Evolutionary conservation across 1,140 invertebrate species (phyloP).

Genomic region (Protaetia brevitarsis): DNA sequence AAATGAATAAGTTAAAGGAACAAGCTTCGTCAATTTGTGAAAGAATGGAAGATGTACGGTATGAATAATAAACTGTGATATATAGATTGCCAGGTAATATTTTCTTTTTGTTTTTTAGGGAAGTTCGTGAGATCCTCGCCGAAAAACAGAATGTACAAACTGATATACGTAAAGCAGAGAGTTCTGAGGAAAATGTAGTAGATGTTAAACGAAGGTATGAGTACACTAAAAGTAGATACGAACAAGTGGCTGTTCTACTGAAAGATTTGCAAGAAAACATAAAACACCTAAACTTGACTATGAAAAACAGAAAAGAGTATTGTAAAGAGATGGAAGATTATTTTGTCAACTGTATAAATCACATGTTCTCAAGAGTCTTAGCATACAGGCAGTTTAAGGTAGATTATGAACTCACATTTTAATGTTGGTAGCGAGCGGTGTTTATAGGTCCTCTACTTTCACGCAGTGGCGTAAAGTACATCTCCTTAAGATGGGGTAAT

Average conservation of each 20-base stretch:
- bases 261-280: conserved; percentile 28
- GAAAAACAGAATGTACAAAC: conserved; percentile 35
- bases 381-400: conserved; percentile 41
- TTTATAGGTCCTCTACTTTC: no score
- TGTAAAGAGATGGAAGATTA: conserved; percentile 41
- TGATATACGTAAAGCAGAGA: conserved; percentile 33
- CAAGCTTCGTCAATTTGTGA: conserved; percentile 35
- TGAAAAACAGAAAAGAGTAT: conserved; percentile 31
- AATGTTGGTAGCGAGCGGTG: no score
- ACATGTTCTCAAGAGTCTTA: conserved; percentile 41
- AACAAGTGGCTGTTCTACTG: conserved; percentile 28
- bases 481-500: no score
- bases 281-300: conserved; percentile 29
- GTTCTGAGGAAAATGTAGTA: conserved; percentile 27
- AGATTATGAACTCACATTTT: no score
- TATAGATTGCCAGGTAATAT: neutral
- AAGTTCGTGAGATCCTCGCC: neutral
- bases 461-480: no score
- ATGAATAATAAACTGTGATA: neutral
- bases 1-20: conserved; percentile 24
- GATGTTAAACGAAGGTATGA: conserved; percentile 32
- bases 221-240: conserved; percentile 29
- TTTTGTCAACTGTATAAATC: conserved; percentile 38
- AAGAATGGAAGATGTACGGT: conserved; percentile 33
- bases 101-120: neutral